phyloP scores from a whole-genome alignment of 2,797 vertebrate genomes.

The Oreortyx pictus region DNA sequence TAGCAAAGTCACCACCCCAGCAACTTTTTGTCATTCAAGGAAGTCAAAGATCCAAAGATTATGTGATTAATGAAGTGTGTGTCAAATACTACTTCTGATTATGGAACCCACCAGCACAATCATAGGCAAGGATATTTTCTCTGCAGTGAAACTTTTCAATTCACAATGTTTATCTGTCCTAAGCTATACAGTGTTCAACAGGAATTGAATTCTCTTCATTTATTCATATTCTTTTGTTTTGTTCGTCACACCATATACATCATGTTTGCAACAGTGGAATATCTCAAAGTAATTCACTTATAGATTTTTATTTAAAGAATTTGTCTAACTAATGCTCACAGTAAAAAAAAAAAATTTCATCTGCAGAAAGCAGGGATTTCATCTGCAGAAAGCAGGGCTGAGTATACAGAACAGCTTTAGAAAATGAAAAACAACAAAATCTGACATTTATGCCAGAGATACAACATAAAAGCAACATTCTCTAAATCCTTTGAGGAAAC shows the following conservation, averaged over 20 bases:
- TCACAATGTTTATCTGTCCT: background rate
- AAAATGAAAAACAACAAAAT: background rate
- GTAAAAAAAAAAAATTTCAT: constrained; percentile 17
- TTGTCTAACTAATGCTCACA: background rate
- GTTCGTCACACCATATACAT: background rate
- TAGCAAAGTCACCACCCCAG: background rate
- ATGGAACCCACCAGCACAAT: background rate
- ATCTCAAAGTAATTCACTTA: background rate
- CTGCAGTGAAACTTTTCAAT: background rate
- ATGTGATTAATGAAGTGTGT: background rate
- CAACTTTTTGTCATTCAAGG: background rate
- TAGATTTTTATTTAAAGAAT: background rate
- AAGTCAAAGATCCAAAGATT: background rate
- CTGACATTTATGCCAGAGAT: background rate
- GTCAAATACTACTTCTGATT: constrained; percentile 8
- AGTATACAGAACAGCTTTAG: background rate
- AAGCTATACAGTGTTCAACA: background rate
- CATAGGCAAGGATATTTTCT: background rate
- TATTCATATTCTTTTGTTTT: background rate
- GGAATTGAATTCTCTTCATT: background rate
- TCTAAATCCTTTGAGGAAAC: background rate
- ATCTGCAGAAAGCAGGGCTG: fast-evolving
- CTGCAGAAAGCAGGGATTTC: too few species aligned
- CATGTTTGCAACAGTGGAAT: background rate
- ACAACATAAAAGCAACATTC: background rate